A percentile compares a stretch with the other conserved stretches of the same genome.
Conservation (phyloP, 2,797 vertebrate species). For the Aythya fuligula region DNA sequence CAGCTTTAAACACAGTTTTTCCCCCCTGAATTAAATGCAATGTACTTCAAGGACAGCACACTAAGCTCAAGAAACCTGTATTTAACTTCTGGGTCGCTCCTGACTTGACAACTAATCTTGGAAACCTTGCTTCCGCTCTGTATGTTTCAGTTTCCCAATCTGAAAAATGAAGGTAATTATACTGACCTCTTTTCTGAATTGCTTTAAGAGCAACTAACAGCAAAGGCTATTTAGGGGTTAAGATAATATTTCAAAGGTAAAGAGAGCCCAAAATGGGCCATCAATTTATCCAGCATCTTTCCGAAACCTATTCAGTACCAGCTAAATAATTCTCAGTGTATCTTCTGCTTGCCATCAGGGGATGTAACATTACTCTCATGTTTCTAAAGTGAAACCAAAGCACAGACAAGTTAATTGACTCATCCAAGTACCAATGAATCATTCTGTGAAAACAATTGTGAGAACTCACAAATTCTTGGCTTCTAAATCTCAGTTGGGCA, state of each 20-base stretch:
- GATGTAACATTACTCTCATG: neutral
- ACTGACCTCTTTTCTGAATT: slow-evolving; percentile 49
- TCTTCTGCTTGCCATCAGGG: neutral
- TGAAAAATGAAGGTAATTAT: slow-evolving; percentile 30
- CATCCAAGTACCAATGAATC: slow-evolving; percentile 45
- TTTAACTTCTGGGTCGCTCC: neutral
- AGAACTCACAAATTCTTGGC: slow-evolving; percentile 45
- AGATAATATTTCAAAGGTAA: neutral
- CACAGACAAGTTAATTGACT: slow-evolving; percentile 30
- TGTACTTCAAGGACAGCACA: neutral
- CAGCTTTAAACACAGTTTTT: neutral
- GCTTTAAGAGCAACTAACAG: slow-evolving; percentile 8
- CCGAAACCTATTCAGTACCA: neutral
- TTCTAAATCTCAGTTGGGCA: slow-evolving; percentile 20
- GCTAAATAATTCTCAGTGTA: neutral
- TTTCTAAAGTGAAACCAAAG: slow-evolving; percentile 46
- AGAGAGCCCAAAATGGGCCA: neutral
- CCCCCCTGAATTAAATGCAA: neutral
- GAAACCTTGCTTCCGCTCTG: slow-evolving; percentile 18
- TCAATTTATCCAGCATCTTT: neutral
- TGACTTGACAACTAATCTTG: neutral
- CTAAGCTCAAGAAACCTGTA: neutral
- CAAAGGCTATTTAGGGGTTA: neutral
- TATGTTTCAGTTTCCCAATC: slow-evolving; percentile 38
- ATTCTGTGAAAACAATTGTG: slow-evolving; percentile 33